Percentiles rank a stretch among this genome's conserved stretches.
Conservation (phyloP, 2,113 vertebrate species). For the Pedionomus torquatus region DNA sequence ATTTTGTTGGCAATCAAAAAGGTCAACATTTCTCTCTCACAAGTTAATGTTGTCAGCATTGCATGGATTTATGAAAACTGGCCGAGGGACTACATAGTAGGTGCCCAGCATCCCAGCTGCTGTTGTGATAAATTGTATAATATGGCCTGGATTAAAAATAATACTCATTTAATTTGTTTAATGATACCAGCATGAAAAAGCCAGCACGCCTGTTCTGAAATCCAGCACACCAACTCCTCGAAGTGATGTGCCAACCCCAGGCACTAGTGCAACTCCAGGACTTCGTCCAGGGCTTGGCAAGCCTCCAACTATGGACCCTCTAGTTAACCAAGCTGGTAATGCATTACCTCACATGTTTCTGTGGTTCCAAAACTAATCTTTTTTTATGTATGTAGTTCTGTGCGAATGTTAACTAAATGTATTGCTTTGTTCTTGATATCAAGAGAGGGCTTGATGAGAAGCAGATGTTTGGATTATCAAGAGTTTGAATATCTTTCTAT, state of each 20-base stretch:
- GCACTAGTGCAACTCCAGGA: constrained; percentile 89
- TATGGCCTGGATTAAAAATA: constrained; percentile 80
- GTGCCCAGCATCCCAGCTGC: constrained; percentile 76
- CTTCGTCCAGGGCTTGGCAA: constrained; percentile 90
- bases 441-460: constrained; percentile 50
- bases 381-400: background rate
- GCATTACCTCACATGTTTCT: background rate
- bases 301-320: constrained; percentile 89
- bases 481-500: constrained; percentile 52
- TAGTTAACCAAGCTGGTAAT: constrained; percentile 91
- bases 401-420: constrained; percentile 4
- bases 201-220: constrained; percentile 92
- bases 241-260: constrained; percentile 89
- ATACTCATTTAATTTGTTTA: constrained; percentile 84
- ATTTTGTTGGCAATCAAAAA: constrained; percentile 72
- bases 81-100: constrained; percentile 64
- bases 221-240: constrained; percentile 94
- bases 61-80: constrained; percentile 79
- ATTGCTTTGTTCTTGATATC: constrained; percentile 23
- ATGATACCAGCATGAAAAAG: constrained; percentile 92
- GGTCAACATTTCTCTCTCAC: constrained; percentile 74
- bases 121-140: constrained; percentile 83
- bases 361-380: background rate
- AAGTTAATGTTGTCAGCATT: constrained; percentile 77
- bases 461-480: constrained; percentile 68